A percentile compares a stretch with the other conserved stretches of the same genome.
Conservation (phyloP, 2,888 invertebrate genomes). For the Fragum sueziense region DNA sequence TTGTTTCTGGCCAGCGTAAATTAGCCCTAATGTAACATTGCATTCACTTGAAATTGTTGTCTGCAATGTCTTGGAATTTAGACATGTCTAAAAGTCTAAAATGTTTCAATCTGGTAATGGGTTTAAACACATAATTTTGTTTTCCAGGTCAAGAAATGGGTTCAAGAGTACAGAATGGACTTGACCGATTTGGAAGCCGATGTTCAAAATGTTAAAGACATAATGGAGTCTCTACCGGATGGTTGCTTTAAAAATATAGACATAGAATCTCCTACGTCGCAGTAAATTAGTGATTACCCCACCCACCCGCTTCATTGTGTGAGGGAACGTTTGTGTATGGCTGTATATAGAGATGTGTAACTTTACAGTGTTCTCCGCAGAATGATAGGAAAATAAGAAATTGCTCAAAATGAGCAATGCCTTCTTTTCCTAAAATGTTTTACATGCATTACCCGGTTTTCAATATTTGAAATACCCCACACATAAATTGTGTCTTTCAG, state of each 20-base stretch:
- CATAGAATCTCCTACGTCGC: conserved; percentile 68
- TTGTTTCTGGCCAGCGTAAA: too few relatives aligned
- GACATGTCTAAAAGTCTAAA: too few relatives aligned
- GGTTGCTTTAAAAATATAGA: conserved; percentile 79
- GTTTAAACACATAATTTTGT: too few relatives aligned
- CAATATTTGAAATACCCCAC: too few relatives aligned
- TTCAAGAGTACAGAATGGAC: conserved; percentile 71
- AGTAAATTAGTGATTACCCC: conserved; percentile 33
- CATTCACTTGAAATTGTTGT: too few relatives aligned
- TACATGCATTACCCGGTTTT: too few relatives aligned
- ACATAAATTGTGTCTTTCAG: too few relatives aligned
- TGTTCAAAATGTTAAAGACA: conserved; percentile 78
- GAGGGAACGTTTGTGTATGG: neutral
- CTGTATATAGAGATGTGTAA: neutral
- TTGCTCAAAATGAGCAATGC: neutral
- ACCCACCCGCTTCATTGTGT: neutral
- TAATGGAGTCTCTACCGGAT: conserved; percentile 77
- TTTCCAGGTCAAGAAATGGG: conserved; percentile 63
- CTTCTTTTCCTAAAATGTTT: neutral
- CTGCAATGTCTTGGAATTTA: too few relatives aligned
- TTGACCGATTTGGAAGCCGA: conserved; percentile 72
- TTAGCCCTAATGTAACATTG: too few relatives aligned
- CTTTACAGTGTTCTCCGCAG: neutral
- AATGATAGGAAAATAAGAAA: neutral
- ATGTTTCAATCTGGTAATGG: too few relatives aligned